Conservation (phyloP, 2,888 invertebrate species). For the Harpalus rubripes region DNA sequence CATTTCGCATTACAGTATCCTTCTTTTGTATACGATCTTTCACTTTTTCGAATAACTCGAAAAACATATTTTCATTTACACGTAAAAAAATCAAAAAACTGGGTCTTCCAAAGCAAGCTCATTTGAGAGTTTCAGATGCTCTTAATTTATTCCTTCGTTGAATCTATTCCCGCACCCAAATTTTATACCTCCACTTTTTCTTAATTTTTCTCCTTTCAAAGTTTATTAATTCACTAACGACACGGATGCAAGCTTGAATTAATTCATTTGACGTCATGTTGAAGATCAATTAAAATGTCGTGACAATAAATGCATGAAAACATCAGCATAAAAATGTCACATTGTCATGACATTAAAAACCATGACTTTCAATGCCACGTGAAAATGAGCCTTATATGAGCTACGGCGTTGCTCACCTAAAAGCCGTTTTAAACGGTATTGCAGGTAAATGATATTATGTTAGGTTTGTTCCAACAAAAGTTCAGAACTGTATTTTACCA, state of each 20-base stretch:
- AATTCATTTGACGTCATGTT: neutral
- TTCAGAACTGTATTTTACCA: too few relatives aligned
- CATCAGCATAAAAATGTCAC: neutral
- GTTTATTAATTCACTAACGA: neutral
- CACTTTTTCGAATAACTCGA: too few relatives aligned
- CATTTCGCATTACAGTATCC: too few relatives aligned
- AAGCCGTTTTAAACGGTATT: too few relatives aligned
- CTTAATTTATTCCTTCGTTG: constrained; percentile 21
- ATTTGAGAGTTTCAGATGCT: constrained; percentile 15
- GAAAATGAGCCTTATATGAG: neutral
- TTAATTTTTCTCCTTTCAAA: constrained; percentile 3
- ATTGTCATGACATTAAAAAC: neutral
- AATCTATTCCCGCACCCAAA: neutral
- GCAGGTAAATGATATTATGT: too few relatives aligned
- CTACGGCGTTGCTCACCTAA: too few relatives aligned
- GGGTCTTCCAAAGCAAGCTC: too few relatives aligned
- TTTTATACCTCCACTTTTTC: neutral
- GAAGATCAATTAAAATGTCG: neutral
- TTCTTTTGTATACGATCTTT: too few relatives aligned
- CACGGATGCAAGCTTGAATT: neutral
- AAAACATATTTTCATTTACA: too few relatives aligned
- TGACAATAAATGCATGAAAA: constrained; percentile 3
- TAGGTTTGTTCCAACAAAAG: too few relatives aligned
- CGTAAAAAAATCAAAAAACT: too few relatives aligned
- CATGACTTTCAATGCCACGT: constrained; percentile 4